Evolutionary conservation across 2,797 vertebrate genomes (phyloP), one percentile per base, ranked within the genome.

Genomic region (Rhabdophis nuchalis): DNA sequence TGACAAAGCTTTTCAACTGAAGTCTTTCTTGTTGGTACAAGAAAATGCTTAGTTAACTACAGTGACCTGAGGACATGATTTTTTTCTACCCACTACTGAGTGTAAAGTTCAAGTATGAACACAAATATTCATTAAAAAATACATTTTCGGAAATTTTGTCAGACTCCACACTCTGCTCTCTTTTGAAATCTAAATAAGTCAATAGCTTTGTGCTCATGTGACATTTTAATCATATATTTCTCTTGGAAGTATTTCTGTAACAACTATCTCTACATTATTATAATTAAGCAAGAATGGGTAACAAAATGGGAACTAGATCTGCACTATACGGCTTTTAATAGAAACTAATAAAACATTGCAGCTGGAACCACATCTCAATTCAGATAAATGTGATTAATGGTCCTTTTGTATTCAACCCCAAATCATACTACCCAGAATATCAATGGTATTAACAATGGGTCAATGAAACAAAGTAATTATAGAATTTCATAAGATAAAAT

Each of bases 1-100:
- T 96, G 92, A 96, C 92, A 96, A 96, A 96, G 90, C 95, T 94
- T 96, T 94, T 90, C 92, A 93, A 95, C 86, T 96, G 95, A 97
- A 96, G 93, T 94, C 95, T 95, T 96, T 97, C 94, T 95, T 94
- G 91, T 93, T 97, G 95, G 96, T 94, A 95, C 56, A 0, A 93
- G 94, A 97, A 96, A 96, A 93, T 93, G 94, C 87, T 97, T 95
- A 92, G 93, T 95, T 96, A 96, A 95, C 88, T 93, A 86, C 92
- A 95, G 46, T 89, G 87, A 93, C 85, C 90, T 93, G 91, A 20
- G 1, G 94, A 96, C 96, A 96, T 92, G 32, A 95, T 96, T 92
- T 94, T 94, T 91, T 96, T 97, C 95, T 96, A 96, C 93, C 95
- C 96, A 95, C 93, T 91, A 96, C 60, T 61, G 90, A 96, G 93